phyloP scores from a whole-genome alignment of 2,888 invertebrate species.

The Prenolepis imparis region DNA sequence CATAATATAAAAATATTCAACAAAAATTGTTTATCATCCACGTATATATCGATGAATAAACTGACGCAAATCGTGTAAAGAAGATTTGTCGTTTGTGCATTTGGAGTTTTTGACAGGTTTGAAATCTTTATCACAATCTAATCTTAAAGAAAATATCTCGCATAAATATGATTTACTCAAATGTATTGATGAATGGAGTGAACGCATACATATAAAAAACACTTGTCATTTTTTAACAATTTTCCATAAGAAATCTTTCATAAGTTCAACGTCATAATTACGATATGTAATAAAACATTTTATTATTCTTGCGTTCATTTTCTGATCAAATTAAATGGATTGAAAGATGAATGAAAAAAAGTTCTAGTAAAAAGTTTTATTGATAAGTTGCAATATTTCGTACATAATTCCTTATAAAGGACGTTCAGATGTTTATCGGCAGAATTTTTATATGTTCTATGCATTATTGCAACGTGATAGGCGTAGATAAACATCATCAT shows the following conservation, averaged over 20 bases:
- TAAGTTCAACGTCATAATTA: background rate
- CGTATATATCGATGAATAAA: background rate
- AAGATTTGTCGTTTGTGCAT: background rate
- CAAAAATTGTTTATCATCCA: background rate
- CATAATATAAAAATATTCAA: background rate
- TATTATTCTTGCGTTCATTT: background rate
- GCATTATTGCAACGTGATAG: slow-evolving; percentile 4
- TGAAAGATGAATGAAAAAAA: background rate
- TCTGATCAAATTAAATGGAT: background rate
- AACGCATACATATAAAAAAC: background rate
- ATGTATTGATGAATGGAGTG: background rate
- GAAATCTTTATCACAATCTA: background rate
- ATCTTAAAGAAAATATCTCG: background rate
- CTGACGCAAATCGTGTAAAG: background rate
- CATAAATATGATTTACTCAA: background rate
- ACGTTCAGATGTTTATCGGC: slow-evolving; percentile 62
- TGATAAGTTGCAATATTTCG: slow-evolving; percentile 40
- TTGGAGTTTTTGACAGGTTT: background rate
- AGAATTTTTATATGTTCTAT: slow-evolving; percentile 56
- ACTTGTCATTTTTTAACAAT: background rate
- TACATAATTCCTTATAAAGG: slow-evolving; percentile 47
- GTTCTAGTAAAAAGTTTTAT: slow-evolving; percentile 35
- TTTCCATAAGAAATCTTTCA: background rate
- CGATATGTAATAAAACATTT: background rate
- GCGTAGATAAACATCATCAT: background rate